phyloP scores from a whole-genome alignment of 2,113 vertebrate species.

The Gorsachius goisagi region DNA sequence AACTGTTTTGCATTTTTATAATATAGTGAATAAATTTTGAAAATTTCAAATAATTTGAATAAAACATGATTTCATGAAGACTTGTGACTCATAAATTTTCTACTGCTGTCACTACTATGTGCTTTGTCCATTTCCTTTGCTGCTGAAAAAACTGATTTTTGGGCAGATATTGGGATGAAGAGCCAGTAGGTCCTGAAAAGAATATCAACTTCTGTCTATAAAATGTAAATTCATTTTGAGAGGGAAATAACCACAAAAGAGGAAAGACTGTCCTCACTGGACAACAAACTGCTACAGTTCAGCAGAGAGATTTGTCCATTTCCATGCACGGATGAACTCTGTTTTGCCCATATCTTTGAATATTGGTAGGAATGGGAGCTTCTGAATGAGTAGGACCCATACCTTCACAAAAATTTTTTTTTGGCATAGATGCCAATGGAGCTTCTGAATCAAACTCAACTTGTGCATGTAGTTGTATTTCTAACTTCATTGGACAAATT shows the following conservation, averaged over 20 bases:
- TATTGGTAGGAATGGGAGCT: neutral
- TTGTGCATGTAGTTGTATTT: neutral
- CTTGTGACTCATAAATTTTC: neutral
- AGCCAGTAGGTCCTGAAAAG: neutral
- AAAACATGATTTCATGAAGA: neutral
- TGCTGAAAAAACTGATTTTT: neutral
- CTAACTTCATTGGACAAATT: neutral
- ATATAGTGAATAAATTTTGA: neutral
- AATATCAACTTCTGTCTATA: neutral
- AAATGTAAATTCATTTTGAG: neutral
- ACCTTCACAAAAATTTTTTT: neutral
- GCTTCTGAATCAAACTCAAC: neutral
- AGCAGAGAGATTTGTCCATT: neutral
- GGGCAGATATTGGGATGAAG: neutral
- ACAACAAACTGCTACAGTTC: neutral
- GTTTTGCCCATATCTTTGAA: neutral
- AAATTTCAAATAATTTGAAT: neutral
- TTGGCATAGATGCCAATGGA: neutral
- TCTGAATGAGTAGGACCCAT: accelerated
- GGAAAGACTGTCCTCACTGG: neutral
- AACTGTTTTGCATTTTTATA: neutral
- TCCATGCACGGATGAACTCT: neutral
- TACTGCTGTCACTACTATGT: neutral
- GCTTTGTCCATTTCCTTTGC: neutral
- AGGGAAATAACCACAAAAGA: neutral